phyloP scores from a whole-genome alignment of 2,113 vertebrate genomes.

The Callipepla squamata region DNA sequence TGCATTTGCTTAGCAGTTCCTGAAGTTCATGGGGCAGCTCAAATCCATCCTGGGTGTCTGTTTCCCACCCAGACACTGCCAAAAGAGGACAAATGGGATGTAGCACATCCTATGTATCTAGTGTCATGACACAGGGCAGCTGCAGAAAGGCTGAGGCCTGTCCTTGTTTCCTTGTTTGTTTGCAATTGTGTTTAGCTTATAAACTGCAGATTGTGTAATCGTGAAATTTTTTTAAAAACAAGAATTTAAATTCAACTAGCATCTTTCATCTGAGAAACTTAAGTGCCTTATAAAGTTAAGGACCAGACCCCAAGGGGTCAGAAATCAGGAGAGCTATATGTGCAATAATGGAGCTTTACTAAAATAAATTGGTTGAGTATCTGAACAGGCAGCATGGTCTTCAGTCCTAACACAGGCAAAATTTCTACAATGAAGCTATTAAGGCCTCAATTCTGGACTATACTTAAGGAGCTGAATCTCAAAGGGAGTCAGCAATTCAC shows the following conservation, averaged over 20 bases:
- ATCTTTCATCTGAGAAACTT: not conserved
- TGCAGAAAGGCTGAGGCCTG: fast-evolving
- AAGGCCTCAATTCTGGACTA: not conserved
- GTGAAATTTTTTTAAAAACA: not conserved
- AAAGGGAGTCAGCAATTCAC: not conserved
- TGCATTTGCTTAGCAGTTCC: not conserved
- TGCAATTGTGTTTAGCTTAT: not conserved
- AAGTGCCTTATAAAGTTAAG: not conserved
- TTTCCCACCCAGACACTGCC: not conserved
- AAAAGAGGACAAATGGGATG: not conserved
- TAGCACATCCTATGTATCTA: fast-evolving
- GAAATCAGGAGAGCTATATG: not conserved
- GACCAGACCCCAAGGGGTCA: not conserved
- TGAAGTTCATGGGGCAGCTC: not conserved
- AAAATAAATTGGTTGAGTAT: not conserved
- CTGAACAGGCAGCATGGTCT: not conserved
- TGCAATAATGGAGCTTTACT: not conserved
- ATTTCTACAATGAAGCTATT: not conserved
- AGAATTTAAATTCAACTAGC: not conserved
- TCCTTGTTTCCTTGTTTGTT: not conserved
- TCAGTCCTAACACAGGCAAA: not conserved
- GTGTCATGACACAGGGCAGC: not conserved
- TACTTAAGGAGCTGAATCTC: not conserved
- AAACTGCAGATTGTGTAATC: not conserved
- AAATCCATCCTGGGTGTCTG: not conserved